Evolutionary conservation across 2,797 vertebrate genomes (phyloP).

Genomic region (Leptatherina wallacei): DNA sequence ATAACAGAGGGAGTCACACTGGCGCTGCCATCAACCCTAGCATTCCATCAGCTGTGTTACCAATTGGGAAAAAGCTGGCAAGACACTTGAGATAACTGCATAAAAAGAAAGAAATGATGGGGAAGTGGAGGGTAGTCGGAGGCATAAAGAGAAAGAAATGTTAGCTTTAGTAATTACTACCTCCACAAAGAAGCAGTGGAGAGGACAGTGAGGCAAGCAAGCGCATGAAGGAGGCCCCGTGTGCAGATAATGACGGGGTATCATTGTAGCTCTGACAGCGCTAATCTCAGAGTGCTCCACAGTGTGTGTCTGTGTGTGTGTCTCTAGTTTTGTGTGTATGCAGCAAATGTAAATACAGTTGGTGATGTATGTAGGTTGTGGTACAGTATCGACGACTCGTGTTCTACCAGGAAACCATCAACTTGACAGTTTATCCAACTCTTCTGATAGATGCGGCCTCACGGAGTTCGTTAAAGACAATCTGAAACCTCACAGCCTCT

Average conservation of each 20-base stretch:
- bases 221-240: slow-evolving; percentile 79
- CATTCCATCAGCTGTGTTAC: slow-evolving; percentile 67
- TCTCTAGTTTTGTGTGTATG: slow-evolving; percentile 31
- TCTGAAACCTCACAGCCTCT: slow-evolving; percentile 28
- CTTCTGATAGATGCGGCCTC: slow-evolving; percentile 58
- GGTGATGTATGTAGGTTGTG: slow-evolving; percentile 49
- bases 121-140: slow-evolving; percentile 59
- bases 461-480: slow-evolving; percentile 33
- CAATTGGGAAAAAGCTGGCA: slow-evolving; percentile 60
- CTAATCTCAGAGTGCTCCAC: slow-evolving; percentile 82
- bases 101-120: slow-evolving; percentile 57
- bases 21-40: slow-evolving; percentile 53
- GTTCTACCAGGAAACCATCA: slow-evolving; percentile 64
- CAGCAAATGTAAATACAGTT: slow-evolving; percentile 39
- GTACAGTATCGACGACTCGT: slow-evolving; percentile 61
- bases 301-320: slow-evolving; percentile 42
- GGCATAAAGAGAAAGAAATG: slow-evolving; percentile 73
- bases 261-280: slow-evolving; percentile 84
- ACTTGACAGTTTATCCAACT: slow-evolving; percentile 75
- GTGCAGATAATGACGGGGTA: slow-evolving; percentile 87
- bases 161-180: slow-evolving; percentile 86
- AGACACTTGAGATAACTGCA: slow-evolving; percentile 34
- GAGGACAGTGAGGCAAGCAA: slow-evolving; percentile 79
- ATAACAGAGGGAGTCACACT: slow-evolving; percentile 54
- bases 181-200: slow-evolving; percentile 77